Evolutionary conservation across 2,797 vertebrate species (phyloP).

Genomic region (Enteromius anoplus): DNA sequence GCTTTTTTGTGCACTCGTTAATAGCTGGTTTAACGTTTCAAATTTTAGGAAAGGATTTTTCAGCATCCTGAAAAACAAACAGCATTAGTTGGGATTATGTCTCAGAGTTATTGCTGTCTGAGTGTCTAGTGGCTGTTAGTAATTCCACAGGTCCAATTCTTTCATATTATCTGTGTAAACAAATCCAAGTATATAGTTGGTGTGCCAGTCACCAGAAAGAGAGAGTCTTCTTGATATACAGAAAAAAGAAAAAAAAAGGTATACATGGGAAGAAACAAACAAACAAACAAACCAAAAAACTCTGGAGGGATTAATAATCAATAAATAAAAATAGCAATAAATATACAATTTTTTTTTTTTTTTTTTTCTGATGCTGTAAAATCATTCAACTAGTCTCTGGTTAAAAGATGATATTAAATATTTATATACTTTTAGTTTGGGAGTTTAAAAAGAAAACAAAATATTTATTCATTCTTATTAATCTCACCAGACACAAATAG

Average conservation of each 20-base stretch:
- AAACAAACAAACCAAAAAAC: background rate
- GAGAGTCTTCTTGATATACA: background rate
- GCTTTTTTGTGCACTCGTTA: background rate
- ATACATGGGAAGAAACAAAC: too few relatives aligned
- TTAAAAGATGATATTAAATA: conserved; percentile 24
- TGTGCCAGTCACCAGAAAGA: background rate
- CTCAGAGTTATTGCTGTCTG: background rate
- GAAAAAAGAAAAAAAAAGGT: background rate
- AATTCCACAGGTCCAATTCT: background rate
- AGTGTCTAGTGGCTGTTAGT: background rate
- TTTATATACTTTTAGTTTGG: too few relatives aligned
- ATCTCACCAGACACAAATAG: conserved; percentile 41
- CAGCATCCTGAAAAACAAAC: background rate
- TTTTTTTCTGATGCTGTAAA: background rate
- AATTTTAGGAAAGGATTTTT: background rate
- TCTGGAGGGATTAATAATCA: background rate
- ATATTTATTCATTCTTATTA: conserved; percentile 26
- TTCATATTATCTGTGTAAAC: background rate
- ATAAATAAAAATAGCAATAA: background rate
- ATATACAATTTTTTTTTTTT: background rate
- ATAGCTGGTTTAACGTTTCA: background rate
- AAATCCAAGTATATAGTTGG: background rate
- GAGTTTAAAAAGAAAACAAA: conserved; percentile 21
- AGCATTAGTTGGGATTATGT: background rate
- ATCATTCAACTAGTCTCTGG: background rate